Evolutionary conservation across 2,888 invertebrate species (phyloP).

Genomic region (Tachina fera): DNA sequence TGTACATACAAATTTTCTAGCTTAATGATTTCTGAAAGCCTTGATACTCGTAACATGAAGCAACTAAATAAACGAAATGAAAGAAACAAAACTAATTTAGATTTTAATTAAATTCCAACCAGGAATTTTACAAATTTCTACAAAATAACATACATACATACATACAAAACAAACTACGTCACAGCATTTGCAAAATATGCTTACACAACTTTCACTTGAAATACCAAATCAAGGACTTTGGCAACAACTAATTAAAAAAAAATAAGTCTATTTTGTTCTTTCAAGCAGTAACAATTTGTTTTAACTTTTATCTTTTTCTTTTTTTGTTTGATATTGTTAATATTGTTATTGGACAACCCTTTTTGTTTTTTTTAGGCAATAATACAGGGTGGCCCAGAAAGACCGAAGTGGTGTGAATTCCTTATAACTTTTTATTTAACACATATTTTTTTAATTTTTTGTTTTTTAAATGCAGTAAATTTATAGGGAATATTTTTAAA

Average conservation of each 20-base stretch:
- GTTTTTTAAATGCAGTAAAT: too few relatives aligned
- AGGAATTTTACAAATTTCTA: slow-evolving; percentile 54
- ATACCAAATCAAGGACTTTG: slow-evolving; percentile 9
- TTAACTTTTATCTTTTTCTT: slow-evolving; percentile 11
- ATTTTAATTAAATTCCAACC: slow-evolving; percentile 65
- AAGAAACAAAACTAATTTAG: slow-evolving; percentile 41
- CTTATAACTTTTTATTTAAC: too few relatives aligned
- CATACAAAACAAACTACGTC: slow-evolving; percentile 45
- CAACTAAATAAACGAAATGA: slow-evolving; percentile 3
- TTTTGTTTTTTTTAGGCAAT: background rate
- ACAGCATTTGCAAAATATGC: slow-evolving; percentile 24
- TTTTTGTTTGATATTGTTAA: slow-evolving; percentile 8
- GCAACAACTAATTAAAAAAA: slow-evolving; percentile 4
- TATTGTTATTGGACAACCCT: background rate
- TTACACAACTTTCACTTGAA: slow-evolving; percentile 25
- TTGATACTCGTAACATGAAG: slow-evolving; percentile 18
- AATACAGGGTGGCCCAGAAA: too few relatives aligned
- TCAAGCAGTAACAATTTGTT: background rate
- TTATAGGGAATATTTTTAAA: too few relatives aligned
- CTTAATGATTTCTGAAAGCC: slow-evolving; percentile 16
- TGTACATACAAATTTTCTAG: slow-evolving; percentile 7
- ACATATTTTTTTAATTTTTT: too few relatives aligned
- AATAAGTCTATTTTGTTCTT: background rate
- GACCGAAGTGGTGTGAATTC: too few relatives aligned
- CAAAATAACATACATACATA: background rate